A percentile compares a stretch with the other conserved stretches of the same genome.
Evolutionary conservation across 1,140 invertebrate genomes (phyloP).

Genomic region (Drosophila obscura): DNA sequence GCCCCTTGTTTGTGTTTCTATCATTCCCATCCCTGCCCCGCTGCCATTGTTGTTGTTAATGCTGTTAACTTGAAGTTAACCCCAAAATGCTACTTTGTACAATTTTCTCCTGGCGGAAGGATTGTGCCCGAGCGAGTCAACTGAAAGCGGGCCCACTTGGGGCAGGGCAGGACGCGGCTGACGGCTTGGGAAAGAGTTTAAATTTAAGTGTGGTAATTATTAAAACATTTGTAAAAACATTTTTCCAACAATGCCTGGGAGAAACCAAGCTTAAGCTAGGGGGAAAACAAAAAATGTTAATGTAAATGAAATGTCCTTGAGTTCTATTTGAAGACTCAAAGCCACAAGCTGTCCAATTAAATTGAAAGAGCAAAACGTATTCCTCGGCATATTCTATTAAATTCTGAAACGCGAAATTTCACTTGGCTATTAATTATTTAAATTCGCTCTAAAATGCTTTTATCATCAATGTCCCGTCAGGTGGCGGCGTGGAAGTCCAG

Average conservation of each 20-base stretch:
- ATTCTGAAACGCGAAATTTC: slow-evolving; percentile 48
- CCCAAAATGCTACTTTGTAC: slow-evolving; percentile 71
- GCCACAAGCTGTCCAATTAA: no score
- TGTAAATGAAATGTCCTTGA: slow-evolving; percentile 5
- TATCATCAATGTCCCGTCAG: slow-evolving; percentile 41
- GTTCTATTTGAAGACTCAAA: not conserved
- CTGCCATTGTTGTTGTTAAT: slow-evolving; percentile 56
- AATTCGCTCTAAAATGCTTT: slow-evolving; percentile 56
- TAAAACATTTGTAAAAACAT: slow-evolving; percentile 51
- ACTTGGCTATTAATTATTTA: slow-evolving; percentile 60
- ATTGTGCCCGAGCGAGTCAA: slow-evolving; percentile 28
- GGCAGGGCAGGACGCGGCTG: not conserved
- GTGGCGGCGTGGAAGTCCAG: slow-evolving; percentile 19
- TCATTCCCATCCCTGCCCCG: slow-evolving; percentile 22
- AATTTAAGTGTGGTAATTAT: slow-evolving; percentile 54
- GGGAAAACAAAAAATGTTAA: not conserved
- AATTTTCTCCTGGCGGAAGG: slow-evolving; percentile 49
- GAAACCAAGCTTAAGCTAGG: slow-evolving; percentile 2
- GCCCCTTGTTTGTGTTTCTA: slow-evolving; percentile 45
- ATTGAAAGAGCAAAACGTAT: no score
- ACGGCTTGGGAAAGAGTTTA: slow-evolving; percentile 28
- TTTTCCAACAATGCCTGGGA: slow-evolving; percentile 2
- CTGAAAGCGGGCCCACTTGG: slow-evolving; percentile 29
- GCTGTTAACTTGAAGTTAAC: slow-evolving; percentile 70
- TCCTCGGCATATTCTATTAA: slow-evolving; percentile 10